These are phyloP conservation scores for Pissodes strobi DNA, from an alignment of 1,140 invertebrate species.

Conservation along the genomic window DNA sequence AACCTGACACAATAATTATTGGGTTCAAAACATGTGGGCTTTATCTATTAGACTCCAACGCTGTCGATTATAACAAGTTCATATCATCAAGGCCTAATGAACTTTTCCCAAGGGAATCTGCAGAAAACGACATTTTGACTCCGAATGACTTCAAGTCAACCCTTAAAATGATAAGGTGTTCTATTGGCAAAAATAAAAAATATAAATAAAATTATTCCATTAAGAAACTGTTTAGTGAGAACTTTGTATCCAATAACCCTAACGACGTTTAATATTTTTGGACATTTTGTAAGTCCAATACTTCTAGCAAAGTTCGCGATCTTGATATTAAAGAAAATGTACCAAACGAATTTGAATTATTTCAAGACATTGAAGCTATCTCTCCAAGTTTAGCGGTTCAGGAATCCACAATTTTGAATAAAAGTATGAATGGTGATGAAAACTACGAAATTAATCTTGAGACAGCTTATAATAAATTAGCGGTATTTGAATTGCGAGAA, in stretches of 20 bases:
- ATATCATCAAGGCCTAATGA: background rate
- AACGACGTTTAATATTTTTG: background rate
- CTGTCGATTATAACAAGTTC: constrained; percentile 47
- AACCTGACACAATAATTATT: constrained; percentile 46
- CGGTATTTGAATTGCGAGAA: no score
- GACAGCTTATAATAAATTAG: no score
- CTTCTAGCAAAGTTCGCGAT: background rate
- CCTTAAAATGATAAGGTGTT: background rate
- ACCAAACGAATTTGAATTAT: background rate
- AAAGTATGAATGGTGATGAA: no score
- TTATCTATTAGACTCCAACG: constrained; percentile 49
- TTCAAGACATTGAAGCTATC: background rate
- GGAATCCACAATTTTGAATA: no score
- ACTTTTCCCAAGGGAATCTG: background rate
- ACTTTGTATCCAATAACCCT: no score
- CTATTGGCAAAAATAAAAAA: background rate
- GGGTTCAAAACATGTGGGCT: constrained; percentile 52
- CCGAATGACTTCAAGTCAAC: background rate
- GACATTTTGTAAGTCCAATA: background rate
- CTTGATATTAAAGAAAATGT: background rate
- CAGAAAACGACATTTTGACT: background rate
- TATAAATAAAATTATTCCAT: background rate
- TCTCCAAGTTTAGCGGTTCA: no score
- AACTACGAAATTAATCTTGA: no score
- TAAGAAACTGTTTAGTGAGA: background rate